A percentile compares a stretch with the other conserved stretches of the same genome.
Conservation (phyloP, 2,888 invertebrate genomes). For the Drosophila fungiperda region DNA sequence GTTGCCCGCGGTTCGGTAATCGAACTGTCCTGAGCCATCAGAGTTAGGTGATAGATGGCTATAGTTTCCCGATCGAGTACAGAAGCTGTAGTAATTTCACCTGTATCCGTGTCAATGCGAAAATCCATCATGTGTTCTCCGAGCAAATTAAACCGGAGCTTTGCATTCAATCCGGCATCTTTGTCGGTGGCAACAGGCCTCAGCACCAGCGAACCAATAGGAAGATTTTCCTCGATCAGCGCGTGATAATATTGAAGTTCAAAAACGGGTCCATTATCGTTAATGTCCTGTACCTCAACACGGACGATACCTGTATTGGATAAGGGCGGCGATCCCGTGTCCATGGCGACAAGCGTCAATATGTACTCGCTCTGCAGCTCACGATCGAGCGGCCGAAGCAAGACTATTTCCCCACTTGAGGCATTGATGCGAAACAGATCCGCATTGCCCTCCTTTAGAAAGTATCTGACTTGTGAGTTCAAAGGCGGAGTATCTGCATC, state of each 20-base stretch:
- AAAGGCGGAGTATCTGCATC: constrained; percentile 96
- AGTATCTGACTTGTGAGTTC: constrained; percentile 95
- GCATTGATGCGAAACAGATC: constrained; percentile 96
- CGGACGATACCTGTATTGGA: constrained; percentile 96
- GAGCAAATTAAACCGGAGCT: constrained; percentile 93
- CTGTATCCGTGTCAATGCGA: constrained; percentile 91
- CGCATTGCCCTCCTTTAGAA: constrained; percentile 96
- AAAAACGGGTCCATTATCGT: constrained; percentile 96
- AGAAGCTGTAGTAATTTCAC: constrained; percentile 90
- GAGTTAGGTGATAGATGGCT: constrained; percentile 91
- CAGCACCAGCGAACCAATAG: constrained; percentile 91
- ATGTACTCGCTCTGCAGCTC: constrained; percentile 94
- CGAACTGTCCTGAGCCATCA: constrained; percentile 95
- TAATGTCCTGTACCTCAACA: constrained; percentile 96
- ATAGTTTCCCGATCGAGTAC: constrained; percentile 92
- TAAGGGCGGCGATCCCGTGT: constrained; percentile 96
- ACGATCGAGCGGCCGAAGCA: constrained; percentile 92
- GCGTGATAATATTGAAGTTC: constrained; percentile 92
- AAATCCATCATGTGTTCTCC: constrained; percentile 94
- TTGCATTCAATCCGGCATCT: constrained; percentile 93
- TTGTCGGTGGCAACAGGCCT: constrained; percentile 92
- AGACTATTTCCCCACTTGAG: constrained; percentile 94
- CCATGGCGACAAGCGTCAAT: constrained; percentile 95
- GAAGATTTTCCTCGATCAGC: constrained; percentile 92
- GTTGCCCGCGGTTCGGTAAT: constrained; percentile 93